Evolutionary conservation across 2,888 invertebrate species (phyloP).

Genomic region (Thysanoteuthis rhombus): DNA sequence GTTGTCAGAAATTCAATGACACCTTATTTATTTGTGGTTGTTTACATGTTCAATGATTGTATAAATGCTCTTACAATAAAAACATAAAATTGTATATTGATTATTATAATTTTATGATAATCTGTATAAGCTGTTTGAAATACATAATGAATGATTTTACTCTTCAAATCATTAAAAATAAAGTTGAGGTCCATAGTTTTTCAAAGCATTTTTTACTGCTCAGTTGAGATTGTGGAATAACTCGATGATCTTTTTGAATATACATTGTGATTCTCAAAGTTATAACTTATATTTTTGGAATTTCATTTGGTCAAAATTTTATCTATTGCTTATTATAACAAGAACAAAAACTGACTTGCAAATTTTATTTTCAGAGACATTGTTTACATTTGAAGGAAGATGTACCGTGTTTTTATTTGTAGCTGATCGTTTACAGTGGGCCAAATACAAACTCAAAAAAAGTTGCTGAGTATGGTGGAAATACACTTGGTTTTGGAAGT

Average conservation of each 20-base stretch:
- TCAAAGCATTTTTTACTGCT: neutral
- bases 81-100: no score
- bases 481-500: constrained; percentile 67
- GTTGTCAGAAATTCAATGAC: neutral
- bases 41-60: no score
- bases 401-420: constrained; percentile 33
- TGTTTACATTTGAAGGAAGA: neutral
- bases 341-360: no score
- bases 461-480: constrained; percentile 67
- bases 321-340: no score
- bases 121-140: no score
- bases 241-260: no score
- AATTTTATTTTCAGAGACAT: neutral
- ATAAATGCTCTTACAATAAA: neutral
- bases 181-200: neutral
- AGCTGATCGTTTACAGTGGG: constrained; percentile 66
- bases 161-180: neutral
- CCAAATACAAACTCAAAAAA: constrained; percentile 64
- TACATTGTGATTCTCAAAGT: neutral
- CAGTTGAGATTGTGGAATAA: no score
- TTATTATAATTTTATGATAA: no score
- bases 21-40: neutral
- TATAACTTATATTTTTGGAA: no score
- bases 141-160: neutral
- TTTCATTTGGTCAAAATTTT: no score